Percentiles rank a stretch among this genome's conserved stretches.
These are phyloP conservation scores for Phytoseiulus persimilis DNA, from an alignment of 2,888 invertebrate genomes.

Conservation along the genomic window DNA sequence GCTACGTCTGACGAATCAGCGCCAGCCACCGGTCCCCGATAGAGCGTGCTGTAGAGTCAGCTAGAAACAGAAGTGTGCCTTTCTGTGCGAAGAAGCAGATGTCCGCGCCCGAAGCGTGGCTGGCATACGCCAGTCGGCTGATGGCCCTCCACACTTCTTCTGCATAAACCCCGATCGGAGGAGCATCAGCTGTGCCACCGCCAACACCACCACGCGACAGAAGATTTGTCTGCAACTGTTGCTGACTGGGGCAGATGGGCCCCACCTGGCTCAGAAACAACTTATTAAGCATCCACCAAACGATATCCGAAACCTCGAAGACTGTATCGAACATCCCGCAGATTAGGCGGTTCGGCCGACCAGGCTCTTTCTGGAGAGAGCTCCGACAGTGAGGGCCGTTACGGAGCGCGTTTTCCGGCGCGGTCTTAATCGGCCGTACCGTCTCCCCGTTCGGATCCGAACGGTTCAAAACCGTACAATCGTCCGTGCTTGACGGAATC, in stretches of 20 bases:
- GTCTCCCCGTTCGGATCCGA: no score
- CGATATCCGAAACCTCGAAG: background rate
- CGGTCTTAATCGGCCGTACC: no score
- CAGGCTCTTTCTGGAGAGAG: no score
- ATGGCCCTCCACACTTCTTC: background rate
- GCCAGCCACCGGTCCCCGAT: background rate
- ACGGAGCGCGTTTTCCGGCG: no score
- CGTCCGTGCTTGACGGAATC: no score
- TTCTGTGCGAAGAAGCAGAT: slow-evolving; percentile 22
- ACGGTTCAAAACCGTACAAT: no score
- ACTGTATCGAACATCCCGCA: background rate
- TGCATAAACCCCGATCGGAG: background rate
- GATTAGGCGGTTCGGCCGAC: background rate
- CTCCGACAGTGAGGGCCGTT: no score
- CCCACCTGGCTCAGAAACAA: background rate
- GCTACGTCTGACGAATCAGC: background rate
- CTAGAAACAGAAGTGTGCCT: slow-evolving; percentile 37
- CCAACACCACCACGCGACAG: background rate
- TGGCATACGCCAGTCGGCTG: slow-evolving; percentile 21
- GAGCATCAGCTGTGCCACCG: slow-evolving; percentile 5
- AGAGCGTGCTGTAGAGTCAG: background rate
- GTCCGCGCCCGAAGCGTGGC: slow-evolving; percentile 36
- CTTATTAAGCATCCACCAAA: background rate
- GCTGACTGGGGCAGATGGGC: slow-evolving; percentile 5
- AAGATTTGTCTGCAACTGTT: background rate